Base-by-base conservation (phyloP, 2,888 invertebrate species). In the Cepaea hortensis region DNA sequence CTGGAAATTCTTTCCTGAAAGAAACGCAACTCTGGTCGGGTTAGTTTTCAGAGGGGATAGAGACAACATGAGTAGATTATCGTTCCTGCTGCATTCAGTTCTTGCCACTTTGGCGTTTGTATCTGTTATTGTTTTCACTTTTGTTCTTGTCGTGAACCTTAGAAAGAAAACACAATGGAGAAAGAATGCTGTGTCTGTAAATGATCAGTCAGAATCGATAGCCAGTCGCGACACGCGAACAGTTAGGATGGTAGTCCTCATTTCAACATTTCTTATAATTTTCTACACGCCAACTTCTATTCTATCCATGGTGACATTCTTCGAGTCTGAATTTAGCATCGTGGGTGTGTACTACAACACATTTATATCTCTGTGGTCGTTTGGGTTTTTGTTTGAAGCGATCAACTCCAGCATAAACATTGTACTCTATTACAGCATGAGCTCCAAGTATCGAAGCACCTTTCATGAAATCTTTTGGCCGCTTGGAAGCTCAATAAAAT, bases 271-370 rank as follows among this genome's bases (percentile, higher is more conserved):
- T 35, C 55, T 79, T 5, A 79, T 79, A 5, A 15, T 79, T 4
- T 79, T 20, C 61, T 79, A 79, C n/a, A 61, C 79, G 13, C 79
- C 79, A n/a, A 35, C 55, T 11, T 4, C 35, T 0, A 20, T 11
- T 55, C 15, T 55, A 9, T 79, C 79, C n/a, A 55, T 79, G 61
- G 62, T 62, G 13, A 79, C 79, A 9, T 79, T 62, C n/a, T n/a
- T 79, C 23, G 55, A 79, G 23, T 55, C 79, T 11, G 79, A 79
- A 18, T 77, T 77, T 48, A 55, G 77, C 77, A 77, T 77, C 50
- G 55, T n/a, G 5, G 77, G 77, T 20, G 11, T 62, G 3, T 62
- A 55, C 23, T 55, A n/a, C 13, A 79, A 79, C 61, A n/a, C 20
- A 3, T 79, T 79, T 20, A n/a, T 3, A n/a, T 20, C 62, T 7